A percentile compares a stretch with the other conserved stretches of the same genome.
Evolutionary conservation across 2,113 vertebrate species (phyloP).

Genomic region (Ciconia boyciana): DNA sequence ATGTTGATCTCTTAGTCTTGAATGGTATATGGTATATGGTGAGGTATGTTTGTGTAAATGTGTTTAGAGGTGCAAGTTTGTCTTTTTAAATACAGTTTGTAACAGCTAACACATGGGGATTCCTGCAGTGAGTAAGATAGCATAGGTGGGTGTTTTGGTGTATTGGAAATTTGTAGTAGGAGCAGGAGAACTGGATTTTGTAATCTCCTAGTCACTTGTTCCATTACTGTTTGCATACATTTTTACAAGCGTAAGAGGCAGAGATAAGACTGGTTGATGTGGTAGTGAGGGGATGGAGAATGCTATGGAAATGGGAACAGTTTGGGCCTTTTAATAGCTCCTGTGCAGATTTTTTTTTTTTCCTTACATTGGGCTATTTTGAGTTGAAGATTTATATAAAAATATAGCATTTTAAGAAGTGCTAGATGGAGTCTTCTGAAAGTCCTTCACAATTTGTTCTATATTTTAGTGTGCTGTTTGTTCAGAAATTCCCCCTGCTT

Average conservation of each 20-base stretch:
- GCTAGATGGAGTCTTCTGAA: not conserved
- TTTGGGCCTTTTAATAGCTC: not conserved
- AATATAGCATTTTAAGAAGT: not conserved
- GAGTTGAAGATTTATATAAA: not conserved
- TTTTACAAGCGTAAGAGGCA: not conserved
- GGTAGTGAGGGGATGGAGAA: not conserved
- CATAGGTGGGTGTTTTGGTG: conserved; percentile 20
- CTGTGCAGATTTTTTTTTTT: not conserved
- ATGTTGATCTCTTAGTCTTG: not conserved
- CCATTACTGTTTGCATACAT: conserved; percentile 41
- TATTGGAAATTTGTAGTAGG: conserved; percentile 32
- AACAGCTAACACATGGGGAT: not conserved
- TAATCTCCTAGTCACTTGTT: conserved; percentile 33
- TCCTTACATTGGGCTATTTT: not conserved
- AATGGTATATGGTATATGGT: not conserved
- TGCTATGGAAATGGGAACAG: not conserved
- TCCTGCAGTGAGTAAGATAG: conserved; percentile 22
- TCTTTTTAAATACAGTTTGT: not conserved
- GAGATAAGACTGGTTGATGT: not conserved
- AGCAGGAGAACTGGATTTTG: conserved; percentile 45
- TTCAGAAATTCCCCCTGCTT: not conserved
- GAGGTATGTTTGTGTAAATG: not conserved
- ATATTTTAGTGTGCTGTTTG: not conserved
- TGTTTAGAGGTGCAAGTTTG: not conserved
- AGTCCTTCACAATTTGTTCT: not conserved